These are phyloP conservation scores for Neuroterus valhalla DNA, from an alignment of 1,140 invertebrate genomes.

Conservation along the genomic window DNA sequence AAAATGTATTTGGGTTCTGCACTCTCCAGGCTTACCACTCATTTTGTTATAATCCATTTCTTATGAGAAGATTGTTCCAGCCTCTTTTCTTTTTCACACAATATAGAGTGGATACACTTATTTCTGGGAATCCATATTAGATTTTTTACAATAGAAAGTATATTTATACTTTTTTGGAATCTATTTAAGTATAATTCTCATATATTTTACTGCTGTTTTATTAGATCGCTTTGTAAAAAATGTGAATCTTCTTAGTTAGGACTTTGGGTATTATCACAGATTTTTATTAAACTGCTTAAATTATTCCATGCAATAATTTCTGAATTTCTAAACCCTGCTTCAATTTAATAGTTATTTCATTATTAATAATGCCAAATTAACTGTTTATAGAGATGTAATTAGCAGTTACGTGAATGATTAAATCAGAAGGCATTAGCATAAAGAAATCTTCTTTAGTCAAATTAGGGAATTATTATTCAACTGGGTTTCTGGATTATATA, in stretches of 20 bases:
- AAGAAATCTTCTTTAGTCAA: slow-evolving; percentile 3
- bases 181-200: too few species aligned
- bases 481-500: background rate
- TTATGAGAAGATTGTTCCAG: background rate
- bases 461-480: slow-evolving; percentile 4
- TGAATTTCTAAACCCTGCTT: too few species aligned
- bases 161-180: too few species aligned
- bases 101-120: background rate
- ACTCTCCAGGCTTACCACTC: background rate
- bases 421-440: background rate
- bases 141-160: too few species aligned
- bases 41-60: slow-evolving; percentile 17
- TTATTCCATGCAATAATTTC: too few species aligned
- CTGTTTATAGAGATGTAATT: background rate
- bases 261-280: too few species aligned
- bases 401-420: slow-evolving; percentile 2
- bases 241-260: too few species aligned
- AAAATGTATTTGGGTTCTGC: background rate
- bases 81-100: background rate
- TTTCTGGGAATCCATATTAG: too few species aligned
- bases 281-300: too few species aligned
- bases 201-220: too few species aligned
- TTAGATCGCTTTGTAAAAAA: too few species aligned
- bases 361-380: background rate
- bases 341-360: too few species aligned